A percentile compares a stretch with the other conserved stretches of the same genome.
phyloP scores from a whole-genome alignment of 2,888 invertebrate genomes.

The Apamea epomidion region DNA sequence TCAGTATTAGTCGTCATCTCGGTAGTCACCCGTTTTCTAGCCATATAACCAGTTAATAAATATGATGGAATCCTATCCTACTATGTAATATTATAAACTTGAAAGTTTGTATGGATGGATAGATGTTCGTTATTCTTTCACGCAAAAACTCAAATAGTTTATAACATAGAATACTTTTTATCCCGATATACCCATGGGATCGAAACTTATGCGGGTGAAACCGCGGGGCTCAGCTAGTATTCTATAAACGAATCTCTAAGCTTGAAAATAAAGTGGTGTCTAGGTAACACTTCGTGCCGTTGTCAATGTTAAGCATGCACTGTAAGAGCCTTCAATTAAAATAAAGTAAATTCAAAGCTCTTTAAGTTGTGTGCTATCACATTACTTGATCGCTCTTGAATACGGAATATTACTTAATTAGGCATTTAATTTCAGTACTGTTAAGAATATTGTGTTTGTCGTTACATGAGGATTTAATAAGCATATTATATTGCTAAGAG shows the following conservation, averaged over 20 bases:
- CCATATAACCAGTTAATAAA: not conserved
- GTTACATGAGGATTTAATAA: not conserved
- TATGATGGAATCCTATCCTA: not conserved
- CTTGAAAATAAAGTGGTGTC: constrained; percentile 7
- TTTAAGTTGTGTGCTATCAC: constrained; percentile 33
- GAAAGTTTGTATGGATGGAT: too few species aligned
- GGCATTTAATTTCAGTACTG: not conserved
- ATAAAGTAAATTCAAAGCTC: constrained; percentile 42
- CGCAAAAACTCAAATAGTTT: too few species aligned
- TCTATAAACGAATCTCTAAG: not conserved
- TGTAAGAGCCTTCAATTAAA: constrained; percentile 46
- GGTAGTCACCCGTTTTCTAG: not conserved
- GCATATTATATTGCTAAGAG: not conserved
- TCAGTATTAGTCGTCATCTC: not conserved
- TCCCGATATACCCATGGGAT: too few species aligned
- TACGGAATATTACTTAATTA: constrained; percentile 25
- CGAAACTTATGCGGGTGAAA: too few species aligned
- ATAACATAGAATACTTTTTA: too few species aligned
- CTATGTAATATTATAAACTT: too few species aligned
- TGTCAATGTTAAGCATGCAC: constrained; percentile 50
- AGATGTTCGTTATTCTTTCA: too few species aligned
- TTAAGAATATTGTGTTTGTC: not conserved
- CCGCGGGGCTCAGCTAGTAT: not conserved
- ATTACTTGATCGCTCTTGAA: constrained; percentile 44
- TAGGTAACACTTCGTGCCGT: constrained; percentile 28